These are phyloP conservation scores for Austrofundulus limnaeus DNA, from an alignment of 2,113 vertebrate genomes.

Conservation along the genomic window DNA sequence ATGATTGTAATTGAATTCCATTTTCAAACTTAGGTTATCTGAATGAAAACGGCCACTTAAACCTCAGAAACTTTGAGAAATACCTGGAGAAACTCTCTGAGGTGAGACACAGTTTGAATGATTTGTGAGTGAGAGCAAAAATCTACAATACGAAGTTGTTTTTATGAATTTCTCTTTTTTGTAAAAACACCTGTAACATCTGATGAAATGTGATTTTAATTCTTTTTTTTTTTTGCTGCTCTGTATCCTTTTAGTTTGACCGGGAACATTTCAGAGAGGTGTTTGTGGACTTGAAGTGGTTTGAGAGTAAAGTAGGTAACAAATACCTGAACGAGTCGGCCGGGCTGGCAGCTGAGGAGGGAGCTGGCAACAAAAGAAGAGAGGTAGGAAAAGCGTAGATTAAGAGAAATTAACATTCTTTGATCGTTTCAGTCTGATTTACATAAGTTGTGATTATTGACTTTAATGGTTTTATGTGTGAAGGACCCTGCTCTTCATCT, in stretches of 20 bases:
- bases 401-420: neutral
- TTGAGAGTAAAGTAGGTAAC: slow-evolving; percentile 98
- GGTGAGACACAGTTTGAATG: slow-evolving; percentile 85
- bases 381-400: slow-evolving; percentile 73
- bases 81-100: slow-evolving; percentile 93
- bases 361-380: slow-evolving; percentile 83
- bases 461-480: neutral
- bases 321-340: slow-evolving; percentile 98
- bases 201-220: neutral
- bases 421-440: neutral
- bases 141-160: too few species aligned
- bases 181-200: neutral
- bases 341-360: slow-evolving; percentile 90
- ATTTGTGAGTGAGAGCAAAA: too few species aligned
- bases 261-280: slow-evolving; percentile 96
- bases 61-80: slow-evolving; percentile 92
- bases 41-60: slow-evolving; percentile 94
- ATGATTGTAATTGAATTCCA: neutral
- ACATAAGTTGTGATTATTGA: neutral
- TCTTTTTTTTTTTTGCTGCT: neutral
- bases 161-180: too few species aligned
- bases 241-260: slow-evolving; percentile 84
- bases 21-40: slow-evolving; percentile 85
- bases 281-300: slow-evolving; percentile 98
- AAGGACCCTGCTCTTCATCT: slow-evolving; percentile 81